phyloP scores from a whole-genome alignment of 2,888 invertebrate genomes.

The Brachypterus glaber region DNA sequence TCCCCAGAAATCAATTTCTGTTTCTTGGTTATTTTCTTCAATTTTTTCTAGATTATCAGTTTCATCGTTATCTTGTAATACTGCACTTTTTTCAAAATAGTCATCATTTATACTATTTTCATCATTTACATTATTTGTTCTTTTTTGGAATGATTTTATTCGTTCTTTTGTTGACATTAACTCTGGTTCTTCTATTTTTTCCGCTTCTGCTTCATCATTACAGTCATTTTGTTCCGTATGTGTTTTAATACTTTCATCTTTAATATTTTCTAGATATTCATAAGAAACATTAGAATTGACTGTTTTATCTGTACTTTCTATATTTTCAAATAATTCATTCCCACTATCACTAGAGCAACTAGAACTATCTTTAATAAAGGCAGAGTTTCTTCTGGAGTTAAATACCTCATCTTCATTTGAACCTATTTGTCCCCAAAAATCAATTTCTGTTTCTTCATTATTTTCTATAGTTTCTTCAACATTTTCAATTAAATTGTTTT shows the following conservation, averaged over 20 bases:
- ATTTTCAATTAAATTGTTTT: neutral
- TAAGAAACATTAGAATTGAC: no score
- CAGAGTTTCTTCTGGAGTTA: constrained; percentile 2
- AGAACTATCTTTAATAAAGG: constrained; percentile 20
- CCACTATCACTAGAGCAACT: constrained; percentile 35
- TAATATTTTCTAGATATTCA: no score
- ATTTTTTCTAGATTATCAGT: neutral
- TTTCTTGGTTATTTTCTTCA: constrained; percentile 6
- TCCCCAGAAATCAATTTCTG: constrained; percentile 20
- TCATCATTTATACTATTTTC: constrained; percentile 20
- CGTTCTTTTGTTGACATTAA: no score
- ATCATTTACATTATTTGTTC: constrained; percentile 18
- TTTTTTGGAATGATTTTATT: no score
- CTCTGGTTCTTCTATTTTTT: constrained; percentile 7
- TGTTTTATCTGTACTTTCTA: no score
- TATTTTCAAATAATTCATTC: no score
- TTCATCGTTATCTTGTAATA: neutral
- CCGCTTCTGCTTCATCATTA: constrained; percentile 4
- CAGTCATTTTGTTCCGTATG: no score
- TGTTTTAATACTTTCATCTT: no score
- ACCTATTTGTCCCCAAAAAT: constrained; percentile 22
- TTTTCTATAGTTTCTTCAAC: constrained; percentile 4
- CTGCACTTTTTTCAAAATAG: no score
- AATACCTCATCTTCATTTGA: constrained; percentile 9
- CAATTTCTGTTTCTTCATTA: constrained; percentile 11